These are phyloP conservation scores for Metallyticus violacea DNA, from an alignment of 2,888 invertebrate species.

Conservation along the genomic window DNA sequence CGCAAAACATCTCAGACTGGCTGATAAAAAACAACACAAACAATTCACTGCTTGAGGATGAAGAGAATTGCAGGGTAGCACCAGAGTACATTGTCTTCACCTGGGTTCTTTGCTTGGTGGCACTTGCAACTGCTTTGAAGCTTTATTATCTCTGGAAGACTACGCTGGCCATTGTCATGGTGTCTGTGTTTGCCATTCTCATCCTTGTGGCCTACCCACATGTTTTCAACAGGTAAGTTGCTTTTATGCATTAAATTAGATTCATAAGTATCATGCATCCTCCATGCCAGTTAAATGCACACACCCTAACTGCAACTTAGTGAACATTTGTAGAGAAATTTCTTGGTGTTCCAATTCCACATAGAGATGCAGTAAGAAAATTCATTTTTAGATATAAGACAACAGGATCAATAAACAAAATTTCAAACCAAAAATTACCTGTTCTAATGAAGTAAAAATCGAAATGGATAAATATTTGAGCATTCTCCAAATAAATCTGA, in stretches of 20 bases:
- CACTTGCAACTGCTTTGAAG: slow-evolving; percentile 87
- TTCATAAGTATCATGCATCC: too few species aligned
- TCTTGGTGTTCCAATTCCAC: too few species aligned
- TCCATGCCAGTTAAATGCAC: too few species aligned
- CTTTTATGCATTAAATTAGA: background rate
- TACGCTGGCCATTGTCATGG: slow-evolving; percentile 71
- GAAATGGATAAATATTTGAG: too few species aligned
- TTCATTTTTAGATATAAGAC: too few species aligned
- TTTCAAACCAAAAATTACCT: too few species aligned
- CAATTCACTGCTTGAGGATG: background rate
- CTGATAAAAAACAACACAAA: background rate
- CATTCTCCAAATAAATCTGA: too few species aligned
- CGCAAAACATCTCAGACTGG: background rate
- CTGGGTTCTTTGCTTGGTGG: slow-evolving; percentile 89
- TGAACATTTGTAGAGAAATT: too few species aligned
- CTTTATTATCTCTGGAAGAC: slow-evolving; percentile 85
- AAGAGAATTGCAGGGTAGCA: slow-evolving; percentile 41
- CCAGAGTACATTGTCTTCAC: slow-evolving; percentile 91
- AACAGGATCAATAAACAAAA: too few species aligned
- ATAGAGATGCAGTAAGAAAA: too few species aligned
- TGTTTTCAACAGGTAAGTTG: slow-evolving; percentile 45
- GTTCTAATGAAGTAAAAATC: too few species aligned
- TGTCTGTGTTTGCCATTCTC: slow-evolving; percentile 69
- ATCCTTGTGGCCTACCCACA: slow-evolving; percentile 60
- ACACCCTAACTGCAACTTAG: too few species aligned